A percentile compares a stretch with the other conserved stretches of the same genome.
These are phyloP conservation scores for Heliconius sara DNA, from an alignment of 2,888 invertebrate genomes.

Conservation along the genomic window DNA sequence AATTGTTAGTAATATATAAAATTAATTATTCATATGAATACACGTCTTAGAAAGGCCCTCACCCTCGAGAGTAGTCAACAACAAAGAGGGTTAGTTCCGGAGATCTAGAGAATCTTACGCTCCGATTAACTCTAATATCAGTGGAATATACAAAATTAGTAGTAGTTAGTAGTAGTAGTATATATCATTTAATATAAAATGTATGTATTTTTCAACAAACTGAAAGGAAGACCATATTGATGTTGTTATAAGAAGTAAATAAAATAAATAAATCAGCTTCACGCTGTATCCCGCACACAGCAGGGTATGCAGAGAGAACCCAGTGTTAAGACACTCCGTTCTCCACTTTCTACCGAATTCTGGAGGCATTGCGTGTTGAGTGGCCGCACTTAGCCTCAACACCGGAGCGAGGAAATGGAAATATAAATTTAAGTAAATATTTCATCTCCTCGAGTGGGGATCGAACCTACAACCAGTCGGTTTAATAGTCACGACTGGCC, in stretches of 20 bases:
- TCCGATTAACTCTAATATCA: slow-evolving; percentile 19
- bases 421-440: no score
- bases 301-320: no score
- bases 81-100: slow-evolving; percentile 31
- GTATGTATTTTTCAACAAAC: neutral
- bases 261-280: no score
- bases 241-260: neutral
- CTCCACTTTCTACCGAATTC: no score
- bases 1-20: slow-evolving; percentile 24
- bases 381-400: no score
- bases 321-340: no score
- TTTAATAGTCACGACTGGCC: no score
- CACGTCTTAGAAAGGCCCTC: slow-evolving; percentile 25
- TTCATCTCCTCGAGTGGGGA: no score
- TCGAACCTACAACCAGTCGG: no score
- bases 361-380: no score
- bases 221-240: neutral
- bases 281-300: no score
- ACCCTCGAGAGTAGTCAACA: slow-evolving; percentile 26
- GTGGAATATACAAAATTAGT: slow-evolving; percentile 6
- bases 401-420: no score
- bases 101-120: slow-evolving; percentile 27
- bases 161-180: neutral
- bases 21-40: slow-evolving; percentile 29
- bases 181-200: neutral